Conservation (phyloP, 2,113 vertebrate genomes). For the Ciconia stormi region DNA sequence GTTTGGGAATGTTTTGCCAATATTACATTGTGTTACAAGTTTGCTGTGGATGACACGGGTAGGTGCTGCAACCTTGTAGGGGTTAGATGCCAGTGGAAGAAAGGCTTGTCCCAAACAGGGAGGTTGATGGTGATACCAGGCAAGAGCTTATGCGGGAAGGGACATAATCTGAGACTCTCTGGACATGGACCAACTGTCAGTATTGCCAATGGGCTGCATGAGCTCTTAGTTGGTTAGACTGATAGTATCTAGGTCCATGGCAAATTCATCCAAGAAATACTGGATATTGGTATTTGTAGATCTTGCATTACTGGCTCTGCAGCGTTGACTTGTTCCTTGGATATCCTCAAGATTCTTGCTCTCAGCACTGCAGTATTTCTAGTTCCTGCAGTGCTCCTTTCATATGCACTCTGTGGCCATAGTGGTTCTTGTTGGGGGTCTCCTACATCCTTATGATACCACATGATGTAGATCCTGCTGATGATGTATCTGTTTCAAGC, state of each 20-base stretch:
- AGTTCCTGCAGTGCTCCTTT: neutral
- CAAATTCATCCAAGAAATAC: neutral
- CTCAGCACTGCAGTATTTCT: neutral
- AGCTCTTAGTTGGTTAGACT: neutral
- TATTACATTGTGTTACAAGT: neutral
- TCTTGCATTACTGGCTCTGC: neutral
- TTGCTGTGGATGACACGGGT: neutral
- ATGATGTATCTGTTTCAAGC: neutral
- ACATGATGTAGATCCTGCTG: neutral
- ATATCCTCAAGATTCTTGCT: neutral
- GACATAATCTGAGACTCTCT: neutral
- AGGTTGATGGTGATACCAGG: neutral
- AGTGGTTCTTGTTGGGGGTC: neutral
- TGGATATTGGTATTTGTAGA: neutral
- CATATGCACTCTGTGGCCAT: fast-evolving
- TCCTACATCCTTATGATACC: neutral
- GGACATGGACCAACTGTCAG: neutral
- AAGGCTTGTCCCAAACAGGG: neutral
- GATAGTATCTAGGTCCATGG: neutral
- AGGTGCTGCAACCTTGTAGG: neutral
- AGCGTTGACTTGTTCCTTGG: neutral
- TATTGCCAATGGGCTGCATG: neutral
- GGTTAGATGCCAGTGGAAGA: neutral
- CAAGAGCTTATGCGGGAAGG: fast-evolving
- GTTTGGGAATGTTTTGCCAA: neutral